phyloP scores from a whole-genome alignment of 2,797 vertebrate species.

The Chelidonichthys spinosus region DNA sequence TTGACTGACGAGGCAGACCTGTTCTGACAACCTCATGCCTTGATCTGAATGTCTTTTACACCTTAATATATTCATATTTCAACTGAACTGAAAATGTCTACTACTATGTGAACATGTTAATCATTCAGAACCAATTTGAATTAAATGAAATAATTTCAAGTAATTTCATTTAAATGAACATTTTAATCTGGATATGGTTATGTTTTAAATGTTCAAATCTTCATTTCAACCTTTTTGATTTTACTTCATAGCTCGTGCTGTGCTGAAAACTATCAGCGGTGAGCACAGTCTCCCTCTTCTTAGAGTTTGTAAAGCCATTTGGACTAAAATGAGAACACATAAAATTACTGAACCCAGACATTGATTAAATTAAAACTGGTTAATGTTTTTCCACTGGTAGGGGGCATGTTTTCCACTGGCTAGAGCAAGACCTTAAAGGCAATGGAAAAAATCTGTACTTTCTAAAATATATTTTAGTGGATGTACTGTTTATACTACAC shows the following conservation, averaged over 20 bases:
- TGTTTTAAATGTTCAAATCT: slow-evolving; percentile 36
- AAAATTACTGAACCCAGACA: slow-evolving; percentile 50
- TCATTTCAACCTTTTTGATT: slow-evolving; percentile 28
- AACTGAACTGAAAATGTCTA: slow-evolving; percentile 6
- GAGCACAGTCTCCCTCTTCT: slow-evolving; percentile 24
- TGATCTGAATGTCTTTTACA: slow-evolving; percentile 20
- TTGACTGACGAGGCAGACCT: background rate
- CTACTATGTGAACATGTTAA: slow-evolving; percentile 18
- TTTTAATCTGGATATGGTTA: slow-evolving; percentile 29
- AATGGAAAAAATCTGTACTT: background rate
- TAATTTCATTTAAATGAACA: slow-evolving; percentile 8
- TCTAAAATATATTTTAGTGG: slow-evolving; percentile 1
- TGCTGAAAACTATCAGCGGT: slow-evolving; percentile 15
- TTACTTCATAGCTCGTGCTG: slow-evolving; percentile 15
- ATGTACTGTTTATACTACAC: slow-evolving; percentile 1
- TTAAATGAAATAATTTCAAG: slow-evolving; percentile 28
- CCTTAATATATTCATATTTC: slow-evolving; percentile 43
- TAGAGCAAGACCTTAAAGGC: slow-evolving; percentile 8
- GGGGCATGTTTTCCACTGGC: slow-evolving; percentile 23
- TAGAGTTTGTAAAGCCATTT: slow-evolving; percentile 50
- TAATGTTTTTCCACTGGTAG: slow-evolving; percentile 29
- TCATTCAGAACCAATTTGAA: slow-evolving; percentile 35
- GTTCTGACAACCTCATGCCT: slow-evolving; percentile 5
- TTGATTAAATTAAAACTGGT: slow-evolving; percentile 58
- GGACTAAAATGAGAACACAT: slow-evolving; percentile 47